Percentiles rank a stretch among this genome's conserved stretches.
Conservation (phyloP, 2,888 invertebrate genomes). For the Dicroscelio sp. region DNA sequence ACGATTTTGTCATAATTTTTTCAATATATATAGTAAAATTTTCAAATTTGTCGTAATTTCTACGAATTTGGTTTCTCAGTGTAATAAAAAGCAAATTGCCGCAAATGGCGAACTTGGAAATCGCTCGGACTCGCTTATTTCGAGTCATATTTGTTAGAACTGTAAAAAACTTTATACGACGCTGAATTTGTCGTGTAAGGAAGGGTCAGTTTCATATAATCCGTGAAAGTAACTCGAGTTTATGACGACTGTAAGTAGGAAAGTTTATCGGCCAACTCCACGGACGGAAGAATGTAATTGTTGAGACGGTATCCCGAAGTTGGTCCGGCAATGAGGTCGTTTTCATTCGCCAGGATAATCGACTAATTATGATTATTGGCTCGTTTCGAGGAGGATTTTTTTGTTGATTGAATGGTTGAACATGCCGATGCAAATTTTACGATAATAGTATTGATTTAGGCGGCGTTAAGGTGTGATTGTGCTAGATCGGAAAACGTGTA, state of each 20-base stretch:
- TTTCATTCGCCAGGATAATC: conserved; percentile 40
- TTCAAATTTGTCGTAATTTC: no score
- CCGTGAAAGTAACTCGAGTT: conserved; percentile 52
- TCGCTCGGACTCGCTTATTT: background rate
- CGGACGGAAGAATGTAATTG: conserved; percentile 34
- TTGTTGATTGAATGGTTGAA: no score
- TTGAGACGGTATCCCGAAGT: conserved; percentile 32
- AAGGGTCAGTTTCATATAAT: conserved; percentile 66
- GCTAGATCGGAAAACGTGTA: background rate
- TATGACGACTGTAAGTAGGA: conserved; percentile 64
- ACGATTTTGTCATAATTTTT: no score
- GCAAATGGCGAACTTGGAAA: background rate
- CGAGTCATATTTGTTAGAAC: conserved; percentile 50
- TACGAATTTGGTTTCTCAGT: no score
- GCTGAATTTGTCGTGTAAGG: conserved; percentile 53
- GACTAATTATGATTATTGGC: conserved; percentile 51
- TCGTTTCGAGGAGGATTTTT: conserved; percentile 32
- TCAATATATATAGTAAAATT: no score
- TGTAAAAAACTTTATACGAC: conserved; percentile 57
- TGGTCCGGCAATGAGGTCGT: conserved; percentile 40
- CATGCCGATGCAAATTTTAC: conserved; percentile 20
- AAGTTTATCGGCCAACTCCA: conserved; percentile 62
- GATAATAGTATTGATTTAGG: conserved; percentile 47
- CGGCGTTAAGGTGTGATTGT: background rate
- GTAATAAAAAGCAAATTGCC: background rate